Evolutionary conservation across 2,888 invertebrate genomes (phyloP).

Genomic region (Stratiomys singularior): DNA sequence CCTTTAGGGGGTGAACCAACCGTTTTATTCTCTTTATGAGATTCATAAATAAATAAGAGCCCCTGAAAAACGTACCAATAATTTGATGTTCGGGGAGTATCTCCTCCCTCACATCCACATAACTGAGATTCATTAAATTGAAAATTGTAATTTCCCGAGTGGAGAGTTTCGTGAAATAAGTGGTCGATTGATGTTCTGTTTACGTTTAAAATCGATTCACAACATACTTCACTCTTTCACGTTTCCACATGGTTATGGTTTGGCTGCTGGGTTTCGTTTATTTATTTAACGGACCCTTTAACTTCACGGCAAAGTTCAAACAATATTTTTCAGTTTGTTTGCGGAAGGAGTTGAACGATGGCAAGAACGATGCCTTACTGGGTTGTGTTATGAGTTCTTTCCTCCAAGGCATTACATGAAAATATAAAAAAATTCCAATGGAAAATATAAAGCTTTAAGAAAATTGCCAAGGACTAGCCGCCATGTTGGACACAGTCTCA

Average conservation of each 20-base stretch:
- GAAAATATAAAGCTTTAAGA: not conserved
- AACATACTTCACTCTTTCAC: not conserved
- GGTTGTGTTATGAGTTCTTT: not conserved
- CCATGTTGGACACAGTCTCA: not conserved
- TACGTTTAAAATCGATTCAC: slow-evolving; percentile 39
- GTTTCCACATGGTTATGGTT: not conserved
- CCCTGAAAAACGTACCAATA: not conserved
- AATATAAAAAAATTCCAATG: not conserved
- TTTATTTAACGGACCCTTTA: slow-evolving; percentile 24
- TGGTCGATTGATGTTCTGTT: slow-evolving; percentile 38
- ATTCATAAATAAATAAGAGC: slow-evolving; percentile 34
- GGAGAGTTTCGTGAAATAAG: not conserved
- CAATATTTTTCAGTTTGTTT: not conserved
- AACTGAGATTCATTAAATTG: slow-evolving; percentile 28
- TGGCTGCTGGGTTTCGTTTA: not conserved
- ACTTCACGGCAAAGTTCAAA: not conserved
- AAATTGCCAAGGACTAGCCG: not conserved
- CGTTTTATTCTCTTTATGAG: slow-evolving; percentile 22
- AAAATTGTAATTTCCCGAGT: slow-evolving; percentile 40
- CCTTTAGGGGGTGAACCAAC: not conserved
- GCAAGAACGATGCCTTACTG: not conserved
- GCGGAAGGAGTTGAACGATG: no score
- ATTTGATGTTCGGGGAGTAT: not conserved
- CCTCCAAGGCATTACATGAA: not conserved
- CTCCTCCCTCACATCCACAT: not conserved